Percentiles rank a stretch among this genome's conserved stretches.
These are phyloP conservation scores for Ciconia boyciana DNA, from an alignment of 2,113 vertebrate species.

Conservation along the genomic window DNA sequence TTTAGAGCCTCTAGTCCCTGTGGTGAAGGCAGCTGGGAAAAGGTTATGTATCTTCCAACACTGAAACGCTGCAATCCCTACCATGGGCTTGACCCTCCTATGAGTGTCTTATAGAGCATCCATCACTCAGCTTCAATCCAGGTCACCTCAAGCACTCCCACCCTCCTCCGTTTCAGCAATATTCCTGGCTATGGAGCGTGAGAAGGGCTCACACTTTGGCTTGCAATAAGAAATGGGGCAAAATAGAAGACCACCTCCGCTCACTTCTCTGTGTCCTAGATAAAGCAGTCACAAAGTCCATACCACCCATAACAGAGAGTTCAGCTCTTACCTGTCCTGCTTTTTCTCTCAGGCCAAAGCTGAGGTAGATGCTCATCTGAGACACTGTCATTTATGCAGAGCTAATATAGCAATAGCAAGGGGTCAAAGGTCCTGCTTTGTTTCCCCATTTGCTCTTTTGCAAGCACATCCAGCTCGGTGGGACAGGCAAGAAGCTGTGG, in stretches of 20 bases:
- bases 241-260: not conserved
- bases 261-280: not conserved
- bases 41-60: not conserved
- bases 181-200: not conserved
- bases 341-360: not conserved
- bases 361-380: conserved; percentile 31
- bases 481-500: conserved; percentile 10
- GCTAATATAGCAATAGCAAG: conserved; percentile 18
- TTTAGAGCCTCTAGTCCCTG: not conserved
- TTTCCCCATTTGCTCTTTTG: conserved; percentile 54
- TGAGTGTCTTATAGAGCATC: not conserved
- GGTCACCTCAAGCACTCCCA: not conserved
- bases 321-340: conserved; percentile 53
- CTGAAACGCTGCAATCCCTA: not conserved
- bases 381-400: not conserved
- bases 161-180: not conserved
- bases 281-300: not conserved
- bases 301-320: not conserved
- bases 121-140: not conserved
- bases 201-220: not conserved
- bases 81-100: not conserved
- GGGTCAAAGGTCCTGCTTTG: conserved; percentile 47
- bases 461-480: conserved; percentile 11
- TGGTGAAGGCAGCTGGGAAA: not conserved
- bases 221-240: not conserved